Conservation (phyloP, 2,888 invertebrate genomes). For the Onthophagus sagittarius region DNA sequence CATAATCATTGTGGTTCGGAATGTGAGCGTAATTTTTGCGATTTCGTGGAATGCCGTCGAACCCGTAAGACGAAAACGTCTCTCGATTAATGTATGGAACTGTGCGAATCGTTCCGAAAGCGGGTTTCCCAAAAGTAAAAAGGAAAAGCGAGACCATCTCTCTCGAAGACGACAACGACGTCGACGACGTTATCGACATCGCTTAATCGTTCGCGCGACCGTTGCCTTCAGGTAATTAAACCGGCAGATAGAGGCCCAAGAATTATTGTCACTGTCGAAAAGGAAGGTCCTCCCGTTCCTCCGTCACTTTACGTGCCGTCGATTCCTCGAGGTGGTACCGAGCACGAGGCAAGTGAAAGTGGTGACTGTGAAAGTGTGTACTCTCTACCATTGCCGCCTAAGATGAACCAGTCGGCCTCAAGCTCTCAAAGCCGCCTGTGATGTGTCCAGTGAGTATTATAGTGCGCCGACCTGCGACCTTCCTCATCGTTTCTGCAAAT, state of each 20-base stretch:
- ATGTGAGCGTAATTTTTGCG: neutral
- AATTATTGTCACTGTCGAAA: slow-evolving; percentile 3
- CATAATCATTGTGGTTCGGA: neutral
- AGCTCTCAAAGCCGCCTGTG: slow-evolving; percentile 45
- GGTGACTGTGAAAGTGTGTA: slow-evolving; percentile 48
- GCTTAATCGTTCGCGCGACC: neutral
- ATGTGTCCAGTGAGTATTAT: slow-evolving; percentile 39
- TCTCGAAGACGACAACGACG: neutral
- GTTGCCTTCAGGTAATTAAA: slow-evolving; percentile 8
- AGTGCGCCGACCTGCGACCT: slow-evolving; percentile 26
- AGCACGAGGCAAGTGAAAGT: slow-evolving; percentile 44
- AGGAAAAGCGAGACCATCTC: neutral
- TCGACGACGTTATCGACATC: too few relatives aligned
- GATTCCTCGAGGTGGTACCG: neutral
- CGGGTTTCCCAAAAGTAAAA: neutral
- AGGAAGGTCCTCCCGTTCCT: neutral
- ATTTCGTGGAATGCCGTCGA: neutral
- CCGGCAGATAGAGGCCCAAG: neutral
- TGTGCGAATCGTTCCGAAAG: neutral
- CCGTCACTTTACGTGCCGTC: neutral
- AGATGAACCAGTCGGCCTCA: slow-evolving; percentile 44
- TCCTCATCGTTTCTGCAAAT: neutral
- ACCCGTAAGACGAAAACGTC: neutral
- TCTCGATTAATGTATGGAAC: neutral
- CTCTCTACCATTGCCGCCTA: slow-evolving; percentile 44